phyloP scores from a whole-genome alignment of 23 tunicate genomes.

The Trididemnum clinides region DNA sequence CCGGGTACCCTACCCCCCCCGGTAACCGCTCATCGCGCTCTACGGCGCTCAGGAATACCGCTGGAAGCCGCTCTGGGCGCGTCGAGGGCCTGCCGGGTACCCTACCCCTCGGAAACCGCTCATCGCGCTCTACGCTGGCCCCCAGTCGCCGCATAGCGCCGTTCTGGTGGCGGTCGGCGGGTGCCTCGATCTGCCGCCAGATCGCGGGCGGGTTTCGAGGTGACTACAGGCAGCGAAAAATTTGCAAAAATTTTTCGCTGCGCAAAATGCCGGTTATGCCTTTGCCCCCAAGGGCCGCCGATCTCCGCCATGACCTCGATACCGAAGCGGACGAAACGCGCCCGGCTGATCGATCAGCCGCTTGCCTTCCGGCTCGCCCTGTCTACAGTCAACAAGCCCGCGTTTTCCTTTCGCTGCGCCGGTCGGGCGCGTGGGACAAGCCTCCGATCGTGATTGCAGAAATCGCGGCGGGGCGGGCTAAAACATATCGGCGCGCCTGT shows the following conservation, averaged over 20 bases:
- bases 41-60: no score
- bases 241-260: neutral
- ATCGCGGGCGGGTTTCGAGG: neutral
- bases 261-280: no score
- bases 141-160: neutral
- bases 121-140: neutral
- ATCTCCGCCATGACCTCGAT: neutral
- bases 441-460: neutral
- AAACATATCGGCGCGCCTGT: neutral
- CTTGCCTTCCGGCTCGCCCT: neutral
- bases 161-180: neutral
- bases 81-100: neutral
- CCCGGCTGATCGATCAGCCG: neutral
- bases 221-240: neutral
- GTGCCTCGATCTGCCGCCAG: neutral
- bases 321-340: neutral
- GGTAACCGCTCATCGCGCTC: no score
- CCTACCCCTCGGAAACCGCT: neutral
- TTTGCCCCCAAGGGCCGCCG: no score
- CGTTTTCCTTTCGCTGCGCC: neutral
- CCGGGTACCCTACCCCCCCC: no score
- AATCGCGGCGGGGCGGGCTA: neutral
- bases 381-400: neutral
- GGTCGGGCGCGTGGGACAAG: neutral
- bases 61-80: neutral